A percentile compares a stretch with the other conserved stretches of the same genome.
phyloP scores from a whole-genome alignment of 2,797 vertebrate genomes.

The Lacerta viridis region DNA sequence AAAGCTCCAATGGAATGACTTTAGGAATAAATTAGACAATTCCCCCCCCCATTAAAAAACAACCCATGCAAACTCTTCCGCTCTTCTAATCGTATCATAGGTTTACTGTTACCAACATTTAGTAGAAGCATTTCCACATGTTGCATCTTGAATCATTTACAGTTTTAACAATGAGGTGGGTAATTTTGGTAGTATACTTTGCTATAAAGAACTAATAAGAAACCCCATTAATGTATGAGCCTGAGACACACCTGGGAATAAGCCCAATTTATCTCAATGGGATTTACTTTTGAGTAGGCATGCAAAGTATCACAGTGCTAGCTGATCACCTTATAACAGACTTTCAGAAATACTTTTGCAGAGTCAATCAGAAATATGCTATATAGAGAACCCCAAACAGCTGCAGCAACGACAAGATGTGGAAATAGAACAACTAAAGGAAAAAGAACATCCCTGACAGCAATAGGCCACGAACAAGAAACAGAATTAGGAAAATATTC shows the following conservation, averaged over 20 bases:
- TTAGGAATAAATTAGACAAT: background rate
- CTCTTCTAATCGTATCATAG: background rate
- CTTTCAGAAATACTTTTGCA: background rate
- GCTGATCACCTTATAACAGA: background rate
- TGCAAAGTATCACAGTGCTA: background rate
- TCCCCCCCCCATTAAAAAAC: too few relatives aligned
- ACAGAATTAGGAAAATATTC: slow-evolving; percentile 13
- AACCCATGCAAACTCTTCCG: background rate
- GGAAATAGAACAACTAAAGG: slow-evolving; percentile 1
- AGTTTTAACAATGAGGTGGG: background rate
- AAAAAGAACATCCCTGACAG: slow-evolving; percentile 39
- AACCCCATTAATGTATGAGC: background rate
- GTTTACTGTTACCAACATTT: background rate
- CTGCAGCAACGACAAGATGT: background rate
- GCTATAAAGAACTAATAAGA: background rate
- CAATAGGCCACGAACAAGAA: background rate
- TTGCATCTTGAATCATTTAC: background rate
- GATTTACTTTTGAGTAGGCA: background rate
- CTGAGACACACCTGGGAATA: background rate
- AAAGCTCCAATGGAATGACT: background rate
- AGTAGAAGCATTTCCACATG: background rate
- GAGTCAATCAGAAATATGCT: slow-evolving; percentile 13
- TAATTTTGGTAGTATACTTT: background rate
- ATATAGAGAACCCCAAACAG: background rate
- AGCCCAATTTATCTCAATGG: background rate